phyloP scores from a whole-genome alignment of 2,113 vertebrate genomes.

The Sigmodon hispidus region DNA sequence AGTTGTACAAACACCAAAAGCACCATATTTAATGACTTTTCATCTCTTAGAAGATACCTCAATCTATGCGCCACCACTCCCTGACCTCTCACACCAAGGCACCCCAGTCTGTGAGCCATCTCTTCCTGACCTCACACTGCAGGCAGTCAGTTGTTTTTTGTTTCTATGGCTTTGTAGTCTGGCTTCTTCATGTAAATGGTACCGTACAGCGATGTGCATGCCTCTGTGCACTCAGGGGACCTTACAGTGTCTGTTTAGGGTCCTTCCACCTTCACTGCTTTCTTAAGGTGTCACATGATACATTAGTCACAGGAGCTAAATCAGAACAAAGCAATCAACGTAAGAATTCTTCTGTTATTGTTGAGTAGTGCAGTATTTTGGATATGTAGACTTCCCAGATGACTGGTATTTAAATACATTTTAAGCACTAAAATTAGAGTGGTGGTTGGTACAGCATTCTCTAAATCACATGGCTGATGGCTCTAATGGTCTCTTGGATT shows the following conservation, averaged over 20 bases:
- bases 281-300: constrained; percentile 2
- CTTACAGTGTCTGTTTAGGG: neutral
- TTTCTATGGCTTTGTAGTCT: constrained; percentile 28
- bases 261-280: neutral
- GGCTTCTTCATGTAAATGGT: neutral
- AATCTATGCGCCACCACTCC: neutral
- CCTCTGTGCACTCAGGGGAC: neutral
- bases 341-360: neutral
- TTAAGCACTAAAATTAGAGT: constrained; percentile 41
- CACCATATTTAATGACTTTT: constrained; percentile 8
- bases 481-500: neutral
- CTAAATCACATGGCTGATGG: neutral
- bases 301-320: constrained; percentile 10
- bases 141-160: neutral
- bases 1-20: neutral
- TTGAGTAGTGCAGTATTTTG: constrained; percentile 39
- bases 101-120: no score
- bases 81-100: neutral
- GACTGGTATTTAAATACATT: neutral
- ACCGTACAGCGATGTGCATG: neutral
- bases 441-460: neutral
- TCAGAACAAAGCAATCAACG: constrained; percentile 10
- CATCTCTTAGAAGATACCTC: neutral
- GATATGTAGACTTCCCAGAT: neutral
- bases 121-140: no score